phyloP scores from a whole-genome alignment of 1,140 invertebrate genomes.

The Zaprionus inermis region DNA sequence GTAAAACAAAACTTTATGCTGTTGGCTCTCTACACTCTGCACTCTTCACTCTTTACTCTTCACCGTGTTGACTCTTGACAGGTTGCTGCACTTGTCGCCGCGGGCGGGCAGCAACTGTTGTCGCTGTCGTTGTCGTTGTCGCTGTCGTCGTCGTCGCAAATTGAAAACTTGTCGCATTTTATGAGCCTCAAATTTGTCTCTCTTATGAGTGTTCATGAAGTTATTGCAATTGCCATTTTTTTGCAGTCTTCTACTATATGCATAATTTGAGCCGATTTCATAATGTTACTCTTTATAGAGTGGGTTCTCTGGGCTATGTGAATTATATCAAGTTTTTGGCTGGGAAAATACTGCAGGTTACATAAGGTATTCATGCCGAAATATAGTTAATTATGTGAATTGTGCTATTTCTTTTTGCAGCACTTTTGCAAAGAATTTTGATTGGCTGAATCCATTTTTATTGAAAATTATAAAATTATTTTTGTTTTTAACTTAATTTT shows the following conservation, averaged over 20 bases:
- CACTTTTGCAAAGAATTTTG: no score
- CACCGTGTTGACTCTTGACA: slow-evolving; percentile 3
- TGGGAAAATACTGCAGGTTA: no score
- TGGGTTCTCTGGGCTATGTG: neutral
- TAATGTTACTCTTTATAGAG: slow-evolving; percentile 1
- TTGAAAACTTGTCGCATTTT: slow-evolving; percentile 5
- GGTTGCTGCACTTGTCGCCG: slow-evolving; percentile 4
- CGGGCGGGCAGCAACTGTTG: slow-evolving; percentile 3
- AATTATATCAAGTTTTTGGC: neutral
- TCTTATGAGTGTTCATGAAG: neutral
- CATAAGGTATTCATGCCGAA: no score
- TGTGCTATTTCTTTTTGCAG: no score
- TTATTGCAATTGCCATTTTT: neutral
- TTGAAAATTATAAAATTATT: no score
- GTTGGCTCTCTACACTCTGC: neutral
- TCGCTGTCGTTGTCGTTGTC: neutral
- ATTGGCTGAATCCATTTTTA: no score
- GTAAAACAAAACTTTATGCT: slow-evolving; percentile 9
- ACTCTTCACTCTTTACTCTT: neutral
- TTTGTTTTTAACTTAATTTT: no score
- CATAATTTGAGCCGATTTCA: slow-evolving; percentile 5
- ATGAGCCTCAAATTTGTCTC: slow-evolving; percentile 4
- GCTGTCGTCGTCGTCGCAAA: neutral
- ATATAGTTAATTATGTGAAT: no score
- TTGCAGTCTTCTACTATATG: neutral